Percentiles rank a stretch among this genome's conserved stretches.
Evolutionary conservation across 2,888 invertebrate species (phyloP).

Genomic region (Agriopis marginaria): DNA sequence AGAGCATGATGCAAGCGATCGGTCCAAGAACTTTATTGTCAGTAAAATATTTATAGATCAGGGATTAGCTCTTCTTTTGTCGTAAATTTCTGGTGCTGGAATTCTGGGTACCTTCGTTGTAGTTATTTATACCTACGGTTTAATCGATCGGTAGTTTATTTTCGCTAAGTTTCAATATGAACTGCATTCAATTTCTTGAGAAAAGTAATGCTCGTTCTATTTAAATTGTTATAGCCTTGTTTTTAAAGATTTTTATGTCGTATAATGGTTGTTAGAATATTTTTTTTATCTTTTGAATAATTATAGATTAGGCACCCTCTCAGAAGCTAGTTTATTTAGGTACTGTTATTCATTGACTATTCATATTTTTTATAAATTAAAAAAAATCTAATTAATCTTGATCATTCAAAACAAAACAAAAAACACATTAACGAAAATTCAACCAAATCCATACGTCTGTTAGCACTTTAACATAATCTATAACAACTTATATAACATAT

Average conservation of each 20-base stretch:
- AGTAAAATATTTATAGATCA: constrained; percentile 27
- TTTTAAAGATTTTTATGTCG: neutral
- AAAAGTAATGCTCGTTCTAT: neutral
- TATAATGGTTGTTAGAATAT: neutral
- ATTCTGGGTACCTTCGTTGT: constrained; percentile 3
- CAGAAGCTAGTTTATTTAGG: constrained; percentile 42
- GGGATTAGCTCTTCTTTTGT: constrained; percentile 18
- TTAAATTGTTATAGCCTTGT: neutral
- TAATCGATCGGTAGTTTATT: neutral
- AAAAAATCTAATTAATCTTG: neutral
- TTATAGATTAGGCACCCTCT: constrained; percentile 56
- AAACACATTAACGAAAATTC: constrained; percentile 33
- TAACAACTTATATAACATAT: too few species aligned
- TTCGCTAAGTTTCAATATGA: neutral
- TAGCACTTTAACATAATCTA: too few species aligned
- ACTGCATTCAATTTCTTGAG: neutral
- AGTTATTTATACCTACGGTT: neutral
- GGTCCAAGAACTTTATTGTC: constrained; percentile 22
- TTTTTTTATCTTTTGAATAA: constrained; percentile 63
- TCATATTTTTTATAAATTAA: neutral
- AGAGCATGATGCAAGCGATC: constrained; percentile 22
- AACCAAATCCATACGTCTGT: neutral
- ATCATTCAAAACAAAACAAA: neutral
- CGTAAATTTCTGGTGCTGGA: constrained; percentile 11
- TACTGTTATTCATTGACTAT: constrained; percentile 38